Conservation (phyloP, 2,113 vertebrate species). For the Engraulis encrasicolus region DNA sequence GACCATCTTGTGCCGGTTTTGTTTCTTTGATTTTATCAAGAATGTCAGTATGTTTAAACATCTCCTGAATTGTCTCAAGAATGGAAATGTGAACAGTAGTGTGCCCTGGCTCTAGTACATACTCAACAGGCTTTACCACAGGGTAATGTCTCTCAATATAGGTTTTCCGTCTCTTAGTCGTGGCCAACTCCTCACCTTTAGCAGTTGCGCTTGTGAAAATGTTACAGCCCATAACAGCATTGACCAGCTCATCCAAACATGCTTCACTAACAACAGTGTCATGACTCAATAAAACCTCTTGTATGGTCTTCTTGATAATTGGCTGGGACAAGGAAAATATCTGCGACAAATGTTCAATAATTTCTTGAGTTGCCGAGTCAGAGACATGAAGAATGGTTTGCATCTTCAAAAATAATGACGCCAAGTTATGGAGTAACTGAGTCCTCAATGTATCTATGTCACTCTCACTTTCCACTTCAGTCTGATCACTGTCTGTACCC, state of each 20-base stretch:
- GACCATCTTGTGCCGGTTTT: slow-evolving; percentile 18
- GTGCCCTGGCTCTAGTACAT: slow-evolving; percentile 23
- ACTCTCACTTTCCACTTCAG: slow-evolving; percentile 29
- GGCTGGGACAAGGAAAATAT: slow-evolving; percentile 37
- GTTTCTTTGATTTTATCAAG: slow-evolving; percentile 36
- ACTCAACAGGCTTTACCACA: slow-evolving; percentile 29
- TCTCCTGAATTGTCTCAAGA: slow-evolving; percentile 29
- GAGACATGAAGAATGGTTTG: slow-evolving; percentile 45
- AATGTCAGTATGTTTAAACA: slow-evolving; percentile 27
- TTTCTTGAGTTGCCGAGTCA: slow-evolving; percentile 39
- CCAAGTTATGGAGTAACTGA: slow-evolving; percentile 36
- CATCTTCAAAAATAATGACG: slow-evolving; percentile 47
- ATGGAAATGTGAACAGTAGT: slow-evolving; percentile 22
- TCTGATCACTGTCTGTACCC: neutral
- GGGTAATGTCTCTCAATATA: slow-evolving; percentile 15
- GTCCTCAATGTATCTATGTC: slow-evolving; percentile 21
- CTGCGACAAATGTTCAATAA: slow-evolving; percentile 29
- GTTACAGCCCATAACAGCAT: slow-evolving; percentile 36
- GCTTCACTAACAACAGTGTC: slow-evolving; percentile 11
- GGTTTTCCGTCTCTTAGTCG: slow-evolving; percentile 27
- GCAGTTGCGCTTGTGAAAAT: slow-evolving; percentile 29
- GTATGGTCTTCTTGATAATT: slow-evolving; percentile 40
- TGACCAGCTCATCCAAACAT: slow-evolving; percentile 26
- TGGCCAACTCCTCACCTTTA: slow-evolving; percentile 31
- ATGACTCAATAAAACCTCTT: slow-evolving; percentile 28